Evolutionary conservation across 2,797 vertebrate species (phyloP).

Genomic region (Setipinna tenuifilis): DNA sequence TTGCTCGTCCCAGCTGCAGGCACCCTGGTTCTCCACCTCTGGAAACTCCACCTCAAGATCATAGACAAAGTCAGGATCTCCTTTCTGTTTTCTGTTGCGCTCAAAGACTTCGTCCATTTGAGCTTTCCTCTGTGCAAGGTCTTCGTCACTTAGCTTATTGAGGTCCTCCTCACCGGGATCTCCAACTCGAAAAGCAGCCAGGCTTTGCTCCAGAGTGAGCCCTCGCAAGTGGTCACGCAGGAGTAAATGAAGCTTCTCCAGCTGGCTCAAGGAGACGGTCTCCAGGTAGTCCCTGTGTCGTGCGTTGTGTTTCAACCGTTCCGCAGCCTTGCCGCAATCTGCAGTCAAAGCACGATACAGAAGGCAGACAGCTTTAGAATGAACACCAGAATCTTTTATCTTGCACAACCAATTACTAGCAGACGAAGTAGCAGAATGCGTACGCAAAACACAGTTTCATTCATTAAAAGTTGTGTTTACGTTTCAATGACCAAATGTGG

Average conservation of each 20-base stretch:
- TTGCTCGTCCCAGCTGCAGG: constrained; percentile 89
- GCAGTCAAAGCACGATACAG: constrained; percentile 15
- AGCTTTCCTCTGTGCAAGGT: constrained; percentile 84
- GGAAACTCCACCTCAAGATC: constrained; percentile 87
- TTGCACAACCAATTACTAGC: not conserved
- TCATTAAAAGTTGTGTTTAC: not conserved
- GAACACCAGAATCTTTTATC: not conserved
- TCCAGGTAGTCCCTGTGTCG: constrained; percentile 86
- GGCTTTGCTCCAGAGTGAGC: constrained; percentile 78
- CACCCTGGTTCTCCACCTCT: constrained; percentile 72
- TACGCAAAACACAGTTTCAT: not conserved
- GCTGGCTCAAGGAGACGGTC: constrained; percentile 79
- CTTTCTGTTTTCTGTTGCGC: constrained; percentile 84
- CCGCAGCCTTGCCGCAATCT: constrained; percentile 87
- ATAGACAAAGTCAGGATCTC: constrained; percentile 89
- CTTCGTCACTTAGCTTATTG: constrained; percentile 89
- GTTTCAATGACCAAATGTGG: no score
- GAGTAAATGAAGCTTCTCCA: constrained; percentile 83
- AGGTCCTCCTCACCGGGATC: constrained; percentile 86
- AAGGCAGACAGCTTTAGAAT: not conserved
- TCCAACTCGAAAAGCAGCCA: constrained; percentile 67
- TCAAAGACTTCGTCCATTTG: constrained; percentile 93
- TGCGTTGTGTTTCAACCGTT: constrained; percentile 86
- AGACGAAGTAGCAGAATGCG: not conserved
- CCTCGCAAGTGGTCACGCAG: constrained; percentile 83